Evolutionary conservation across 1,140 invertebrate species (phyloP), one percentile per base, ranked within the genome.

Genomic region (Radopholus similis): DNA sequence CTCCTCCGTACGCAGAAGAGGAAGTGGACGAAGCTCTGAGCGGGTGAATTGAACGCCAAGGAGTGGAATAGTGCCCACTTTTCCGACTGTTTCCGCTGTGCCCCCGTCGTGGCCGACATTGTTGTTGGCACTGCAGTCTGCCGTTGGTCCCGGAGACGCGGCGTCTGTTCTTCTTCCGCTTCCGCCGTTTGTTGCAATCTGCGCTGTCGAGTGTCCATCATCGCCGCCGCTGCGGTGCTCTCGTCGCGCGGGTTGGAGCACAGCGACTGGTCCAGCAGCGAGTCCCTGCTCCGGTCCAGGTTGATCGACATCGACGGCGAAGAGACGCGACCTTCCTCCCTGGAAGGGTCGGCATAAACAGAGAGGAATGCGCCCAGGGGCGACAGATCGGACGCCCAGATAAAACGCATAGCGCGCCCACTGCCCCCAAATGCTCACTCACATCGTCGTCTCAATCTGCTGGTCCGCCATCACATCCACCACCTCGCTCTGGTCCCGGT

Each of bases 281-380:
- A 77, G 57, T 81, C 74, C 40, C 66, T 70, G 23, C 76, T 81
- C 32, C 64, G 60, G 47, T 78, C 78, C 13, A 78, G 51, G 21
- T 77, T 74, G 21, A 78, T 77, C 5, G 78, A 81, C 53, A 78
- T 73, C 6, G 76, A 78, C 4, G 69, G 58, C 23, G 32, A 44
- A 37, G 59, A 73, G 15, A 63, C 26, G 13, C 57, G 51, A 13
- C 63, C 73, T 34, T 75, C 71, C 30, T 26, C 21, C 26, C 26
- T 5, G 4, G 44, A 23, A 47, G 0, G 6, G 9, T 51, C 8
- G 18, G 26, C 3, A 47, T 4, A 5, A 21, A 21, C 4, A 51
- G 9, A 51, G 30, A 60, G 58, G 28, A 18, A 56, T 15, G 59
- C 9, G 30, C 56, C 59, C 32, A 13, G 38, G 32, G 40, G 15